Base-by-base conservation (phyloP, 2,113 vertebrate genomes). In the Dunckerocampus dactyliophorus region DNA sequence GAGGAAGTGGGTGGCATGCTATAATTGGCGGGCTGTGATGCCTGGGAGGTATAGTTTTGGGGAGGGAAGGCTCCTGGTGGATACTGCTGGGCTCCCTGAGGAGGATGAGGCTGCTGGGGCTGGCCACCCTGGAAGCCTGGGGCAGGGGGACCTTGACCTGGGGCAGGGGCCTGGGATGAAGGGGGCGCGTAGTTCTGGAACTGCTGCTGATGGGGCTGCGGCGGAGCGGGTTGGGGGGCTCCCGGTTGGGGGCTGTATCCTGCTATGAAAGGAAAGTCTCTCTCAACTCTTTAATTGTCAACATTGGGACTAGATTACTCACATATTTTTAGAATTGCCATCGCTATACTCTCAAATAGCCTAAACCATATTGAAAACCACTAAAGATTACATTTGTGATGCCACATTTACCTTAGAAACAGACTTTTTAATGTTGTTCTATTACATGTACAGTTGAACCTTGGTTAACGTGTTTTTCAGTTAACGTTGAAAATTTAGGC, bases 21-120 rank as follows among this genome's bases (percentile, higher is more conserved):
- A 68, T 97, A 98, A 81, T 89, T 94, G 20, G 94, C 79, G 49
- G 95, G 92, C 77, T 89, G 96, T 47, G 92, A 89, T 47, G 94
- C 88, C 67, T 95, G 96, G 58, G 96, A 91, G 62, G 94, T 90
- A 67, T 98, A 99, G 84, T 94, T 95, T 85, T 97, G 95, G 63
- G 93, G 82, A 51, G 95, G 89, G 67, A 92, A 99, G 71, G 71
- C 89, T 87, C 93, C 92, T 45, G 92, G 90, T 31, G 93, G 87
- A 75, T 95, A 98, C 85, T 94, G 95, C 60, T 94, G 93, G 8
- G 90, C 80, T 56, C 87, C 90, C 76, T 96, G 95, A 68, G 91
- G 69, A 28, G 92, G 90, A 68, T 93, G 88, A 34, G 82, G 75
- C 72, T 78, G 83, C 72, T 17, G 75, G 68, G 75, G 83, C 60